Conservation (phyloP, 1,140 invertebrate species). For the Hylaeus anthracinus region DNA sequence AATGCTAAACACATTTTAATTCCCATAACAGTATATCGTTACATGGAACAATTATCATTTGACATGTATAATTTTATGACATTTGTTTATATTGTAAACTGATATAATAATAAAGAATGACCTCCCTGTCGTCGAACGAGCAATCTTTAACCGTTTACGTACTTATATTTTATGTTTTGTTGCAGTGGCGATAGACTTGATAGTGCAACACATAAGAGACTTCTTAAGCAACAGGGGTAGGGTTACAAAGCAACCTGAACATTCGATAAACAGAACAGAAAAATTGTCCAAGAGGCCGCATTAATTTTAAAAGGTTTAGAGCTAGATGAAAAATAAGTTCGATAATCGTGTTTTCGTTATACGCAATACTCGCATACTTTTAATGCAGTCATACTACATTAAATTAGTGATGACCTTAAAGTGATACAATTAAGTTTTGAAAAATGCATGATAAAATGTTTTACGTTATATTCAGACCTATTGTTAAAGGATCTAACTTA, state of each 20-base stretch:
- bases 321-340: conserved; percentile 5
- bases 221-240: conserved; percentile 84
- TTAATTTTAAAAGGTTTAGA: conserved; percentile 63
- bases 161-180: conserved; percentile 63
- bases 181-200: conserved; percentile 95
- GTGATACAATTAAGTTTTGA: not conserved
- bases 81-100: conserved; percentile 43
- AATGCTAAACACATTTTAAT: conserved; percentile 27
- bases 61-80: conserved; percentile 50
- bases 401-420: conserved; percentile 18
- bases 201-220: conserved; percentile 96
- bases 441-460: not conserved
- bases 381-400: conserved; percentile 13
- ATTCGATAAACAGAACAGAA: conserved; percentile 68
- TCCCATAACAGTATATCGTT: not conserved
- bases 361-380: conserved; percentile 34
- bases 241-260: conserved; percentile 70
- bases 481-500: not conserved
- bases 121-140: not conserved
- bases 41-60: conserved; percentile 19
- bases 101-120: conserved; percentile 50
- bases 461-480: not conserved
- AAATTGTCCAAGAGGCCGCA: conserved; percentile 74
- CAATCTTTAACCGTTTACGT: conserved; percentile 28
- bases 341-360: conserved; percentile 26